Evolutionary conservation across 1,140 invertebrate species (phyloP).

Genomic region (Aphidius gifuensis): DNA sequence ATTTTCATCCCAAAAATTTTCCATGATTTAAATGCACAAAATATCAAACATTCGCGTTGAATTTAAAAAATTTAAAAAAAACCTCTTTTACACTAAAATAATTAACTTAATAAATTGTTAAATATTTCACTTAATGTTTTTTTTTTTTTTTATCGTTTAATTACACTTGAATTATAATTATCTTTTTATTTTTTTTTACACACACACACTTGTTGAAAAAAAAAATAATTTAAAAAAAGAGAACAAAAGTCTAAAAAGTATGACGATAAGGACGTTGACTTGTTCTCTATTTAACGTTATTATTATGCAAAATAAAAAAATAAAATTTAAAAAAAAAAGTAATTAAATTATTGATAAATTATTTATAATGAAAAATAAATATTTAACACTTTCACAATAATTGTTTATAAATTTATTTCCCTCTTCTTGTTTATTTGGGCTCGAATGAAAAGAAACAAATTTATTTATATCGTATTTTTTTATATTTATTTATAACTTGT

Average conservation of each 20-base stretch:
- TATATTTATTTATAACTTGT: no score
- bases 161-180: background rate
- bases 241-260: background rate
- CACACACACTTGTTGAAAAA: background rate
- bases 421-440: no score
- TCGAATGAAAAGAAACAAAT: no score
- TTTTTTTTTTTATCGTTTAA: background rate
- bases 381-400: background rate
- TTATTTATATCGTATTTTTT: no score
- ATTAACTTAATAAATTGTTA: background rate
- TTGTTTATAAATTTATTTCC: background rate
- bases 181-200: background rate
- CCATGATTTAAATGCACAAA: conserved; percentile 50
- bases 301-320: no score
- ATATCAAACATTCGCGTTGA: no score
- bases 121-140: background rate
- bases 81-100: conserved; percentile 32
- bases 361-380: background rate
- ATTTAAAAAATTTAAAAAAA: no score
- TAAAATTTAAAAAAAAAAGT: no score
- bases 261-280: no score
- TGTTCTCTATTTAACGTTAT: no score
- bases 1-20: conserved; percentile 52
- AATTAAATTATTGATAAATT: no score
- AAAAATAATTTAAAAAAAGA: background rate